Conservation (phyloP, 2,888 invertebrate genomes). For the Rhodophaea formosa region DNA sequence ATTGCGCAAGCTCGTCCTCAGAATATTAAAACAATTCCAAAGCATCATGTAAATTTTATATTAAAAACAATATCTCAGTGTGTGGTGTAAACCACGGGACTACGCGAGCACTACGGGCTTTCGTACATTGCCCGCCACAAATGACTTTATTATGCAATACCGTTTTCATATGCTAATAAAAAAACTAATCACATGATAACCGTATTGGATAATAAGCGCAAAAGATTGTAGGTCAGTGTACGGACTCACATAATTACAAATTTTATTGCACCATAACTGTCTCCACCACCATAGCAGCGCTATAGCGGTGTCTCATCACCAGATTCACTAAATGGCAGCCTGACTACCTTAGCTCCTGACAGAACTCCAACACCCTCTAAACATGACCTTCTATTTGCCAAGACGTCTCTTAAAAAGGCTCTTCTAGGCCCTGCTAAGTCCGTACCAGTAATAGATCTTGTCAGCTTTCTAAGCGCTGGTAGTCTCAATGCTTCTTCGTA, state of each 20-base stretch:
- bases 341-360: slow-evolving; percentile 66
- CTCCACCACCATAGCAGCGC: slow-evolving; percentile 50
- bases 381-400: slow-evolving; percentile 74
- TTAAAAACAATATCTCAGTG: slow-evolving; percentile 27
- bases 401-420: slow-evolving; percentile 73
- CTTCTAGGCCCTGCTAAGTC: slow-evolving; percentile 74
- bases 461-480: slow-evolving; percentile 79
- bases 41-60: slow-evolving; percentile 40
- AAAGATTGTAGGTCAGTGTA: no score
- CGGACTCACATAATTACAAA: slow-evolving; percentile 16
- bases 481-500: slow-evolving; percentile 85
- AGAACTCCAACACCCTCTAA: slow-evolving; percentile 72
- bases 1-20: slow-evolving; percentile 52
- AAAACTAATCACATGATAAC: no score
- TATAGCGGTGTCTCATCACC: slow-evolving; percentile 75
- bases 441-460: slow-evolving; percentile 82
- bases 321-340: slow-evolving; percentile 62
- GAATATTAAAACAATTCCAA: slow-evolving; percentile 46
- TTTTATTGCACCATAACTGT: slow-evolving; percentile 70
- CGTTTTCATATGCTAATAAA: no score
- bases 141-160: no score
- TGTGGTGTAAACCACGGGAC: slow-evolving; percentile 20
- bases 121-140: no score
- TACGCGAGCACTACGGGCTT: slow-evolving; percentile 25
- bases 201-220: no score